phyloP scores from a whole-genome alignment of 2,888 invertebrate species.

The Aphrophora alni region DNA sequence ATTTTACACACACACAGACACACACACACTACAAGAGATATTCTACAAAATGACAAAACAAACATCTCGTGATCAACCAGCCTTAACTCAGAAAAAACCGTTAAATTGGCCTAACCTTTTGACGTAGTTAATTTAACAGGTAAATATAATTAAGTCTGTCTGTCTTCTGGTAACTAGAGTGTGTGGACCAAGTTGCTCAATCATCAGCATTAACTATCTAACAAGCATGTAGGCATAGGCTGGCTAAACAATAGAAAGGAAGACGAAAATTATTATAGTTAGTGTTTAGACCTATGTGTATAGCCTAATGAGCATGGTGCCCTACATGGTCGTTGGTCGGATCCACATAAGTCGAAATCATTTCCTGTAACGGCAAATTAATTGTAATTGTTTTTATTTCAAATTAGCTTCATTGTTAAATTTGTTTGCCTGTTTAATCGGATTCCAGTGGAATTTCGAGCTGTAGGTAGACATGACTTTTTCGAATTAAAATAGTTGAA shows the following conservation, averaged over 20 bases:
- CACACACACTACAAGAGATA: too few relatives aligned
- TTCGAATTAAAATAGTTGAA: too few relatives aligned
- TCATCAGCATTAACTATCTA: background rate
- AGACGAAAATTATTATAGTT: background rate
- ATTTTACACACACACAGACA: too few relatives aligned
- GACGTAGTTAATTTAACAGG: background rate
- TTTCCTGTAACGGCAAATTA: background rate
- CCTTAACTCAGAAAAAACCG: background rate
- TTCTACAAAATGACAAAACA: too few relatives aligned
- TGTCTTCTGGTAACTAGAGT: conserved; percentile 4
- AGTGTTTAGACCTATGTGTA: background rate
- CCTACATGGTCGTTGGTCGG: background rate
- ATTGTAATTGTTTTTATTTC: background rate
- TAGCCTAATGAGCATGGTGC: background rate
- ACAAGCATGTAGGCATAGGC: background rate
- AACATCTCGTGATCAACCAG: background rate
- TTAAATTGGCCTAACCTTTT: conserved; percentile 7
- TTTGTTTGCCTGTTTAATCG: too few relatives aligned
- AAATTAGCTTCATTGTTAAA: background rate
- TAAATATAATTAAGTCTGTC: background rate
- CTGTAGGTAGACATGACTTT: too few relatives aligned
- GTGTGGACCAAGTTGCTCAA: background rate
- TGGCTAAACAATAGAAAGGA: background rate
- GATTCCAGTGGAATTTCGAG: too few relatives aligned
- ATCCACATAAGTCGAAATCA: too few relatives aligned